Conservation (phyloP, 2,888 invertebrate genomes). For the Priapulus caudatus region DNA sequence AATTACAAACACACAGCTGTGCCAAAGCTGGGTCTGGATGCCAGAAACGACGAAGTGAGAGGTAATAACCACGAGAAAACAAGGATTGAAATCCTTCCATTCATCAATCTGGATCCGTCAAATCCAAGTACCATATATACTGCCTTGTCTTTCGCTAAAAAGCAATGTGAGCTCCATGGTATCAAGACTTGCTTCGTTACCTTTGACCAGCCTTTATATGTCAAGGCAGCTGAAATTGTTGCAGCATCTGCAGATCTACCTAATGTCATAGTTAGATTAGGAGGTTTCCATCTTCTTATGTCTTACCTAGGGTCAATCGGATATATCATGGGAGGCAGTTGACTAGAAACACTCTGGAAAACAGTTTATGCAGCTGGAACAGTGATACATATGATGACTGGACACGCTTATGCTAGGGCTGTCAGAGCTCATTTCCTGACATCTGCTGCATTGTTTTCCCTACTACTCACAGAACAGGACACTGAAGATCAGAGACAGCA, state of each 20-base stretch:
- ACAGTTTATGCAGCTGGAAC: slow-evolving; percentile 15
- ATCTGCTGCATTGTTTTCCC: too few relatives aligned
- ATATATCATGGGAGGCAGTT: slow-evolving; percentile 19
- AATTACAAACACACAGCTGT: too few relatives aligned
- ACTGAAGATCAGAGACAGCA: too few relatives aligned
- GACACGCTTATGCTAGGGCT: slow-evolving; percentile 18
- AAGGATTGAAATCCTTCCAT: slow-evolving; percentile 13
- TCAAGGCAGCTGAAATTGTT: slow-evolving; percentile 18
- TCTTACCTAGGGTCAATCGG: slow-evolving; percentile 18
- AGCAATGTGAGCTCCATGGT: slow-evolving; percentile 4
- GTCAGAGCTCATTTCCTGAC: slow-evolving; percentile 18
- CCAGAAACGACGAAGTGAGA: too few relatives aligned
- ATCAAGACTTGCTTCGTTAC: slow-evolving; percentile 14
- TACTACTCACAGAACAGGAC: too few relatives aligned
- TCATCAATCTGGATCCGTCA: slow-evolving; percentile 15
- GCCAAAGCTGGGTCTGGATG: too few relatives aligned
- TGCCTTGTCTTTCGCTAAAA: slow-evolving; percentile 14
- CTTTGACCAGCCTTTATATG: slow-evolving; percentile 20
- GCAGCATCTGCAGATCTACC: slow-evolving; percentile 10
- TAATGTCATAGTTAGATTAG: slow-evolving; percentile 13
- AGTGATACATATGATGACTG: slow-evolving; percentile 18
- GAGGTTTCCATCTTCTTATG: slow-evolving; percentile 20
- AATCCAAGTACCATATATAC: slow-evolving; percentile 16
- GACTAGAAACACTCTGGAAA: slow-evolving; percentile 18
- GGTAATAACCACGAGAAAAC: slow-evolving; percentile 12